Evolutionary conservation across 2,888 invertebrate genomes (phyloP), one percentile per base, ranked within the genome.

Genomic region (Amphipoea oculea): DNA sequence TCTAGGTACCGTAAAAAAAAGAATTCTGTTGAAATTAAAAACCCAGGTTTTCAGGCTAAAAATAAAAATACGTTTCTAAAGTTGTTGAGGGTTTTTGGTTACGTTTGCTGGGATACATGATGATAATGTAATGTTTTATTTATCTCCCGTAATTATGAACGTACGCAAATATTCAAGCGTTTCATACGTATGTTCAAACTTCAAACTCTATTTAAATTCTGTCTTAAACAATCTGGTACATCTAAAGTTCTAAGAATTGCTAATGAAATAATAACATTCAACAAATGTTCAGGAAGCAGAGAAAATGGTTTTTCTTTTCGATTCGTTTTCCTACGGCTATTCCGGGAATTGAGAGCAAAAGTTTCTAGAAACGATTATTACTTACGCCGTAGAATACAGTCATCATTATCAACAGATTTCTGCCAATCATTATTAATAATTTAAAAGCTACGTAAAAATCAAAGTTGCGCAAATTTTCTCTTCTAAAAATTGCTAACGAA

Each of bases 221-320:
- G n/a, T 63, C 20, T 48, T 23, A 71, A 57, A 73, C 62, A 60
- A 42, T 29, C 4, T 20, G 2, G n/a, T 23, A 57, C 40, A 20
- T n/a, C 14, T 14, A 42, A 70, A 17, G 42, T 81, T 75, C 57
- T 69, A 0, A 45, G 70, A 78, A 78, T 60, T 29, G 29, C 29
- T 77, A 65, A 67, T 81, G 45, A 60, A 60, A 71, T 78, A 73
- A 69, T 1, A 57, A 67, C 17, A 42, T 63, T 42, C n/a, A 54
- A 17, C 36, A 42, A 77, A 73, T 42, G 20, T 42, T 11, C 36
- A 74, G 70, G 51, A 69, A 68, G 73, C 54, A 63, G 20, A 74
- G 73, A 81, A 77, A 76, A 78, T 57, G 23, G 20, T 76, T 78
- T 86, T 84, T 66, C 69, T 54, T 66, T 66, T 72, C 73, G 40